Percentiles rank a stretch among this genome's conserved stretches.
phyloP scores from a whole-genome alignment of 2,797 vertebrate genomes.

The Labeo calbasu region DNA sequence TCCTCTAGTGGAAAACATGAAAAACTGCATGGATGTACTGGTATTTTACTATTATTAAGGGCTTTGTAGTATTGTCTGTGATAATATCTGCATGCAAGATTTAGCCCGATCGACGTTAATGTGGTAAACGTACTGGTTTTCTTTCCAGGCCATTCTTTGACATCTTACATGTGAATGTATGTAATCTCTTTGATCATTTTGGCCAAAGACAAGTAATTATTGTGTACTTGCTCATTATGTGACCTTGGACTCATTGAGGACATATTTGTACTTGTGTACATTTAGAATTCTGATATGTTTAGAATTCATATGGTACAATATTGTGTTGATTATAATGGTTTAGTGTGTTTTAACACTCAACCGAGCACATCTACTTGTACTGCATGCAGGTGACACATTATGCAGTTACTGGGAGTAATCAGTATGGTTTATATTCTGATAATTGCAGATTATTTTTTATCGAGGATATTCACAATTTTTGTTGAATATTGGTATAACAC shows the following conservation, averaged over 20 bases:
- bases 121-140: conserved; percentile 22
- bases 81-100: conserved; percentile 55
- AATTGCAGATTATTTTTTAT: conserved; percentile 32
- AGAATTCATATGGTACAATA: conserved; percentile 34
- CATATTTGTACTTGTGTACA: conserved; percentile 46
- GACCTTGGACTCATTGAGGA: conserved; percentile 23
- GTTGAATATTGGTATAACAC: conserved; percentile 39
- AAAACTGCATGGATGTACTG: conserved; percentile 40
- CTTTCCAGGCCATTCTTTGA: conserved; percentile 6
- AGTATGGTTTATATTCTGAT: conserved; percentile 27
- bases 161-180: neutral
- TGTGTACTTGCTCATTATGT: conserved; percentile 20
- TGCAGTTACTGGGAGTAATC: conserved; percentile 32
- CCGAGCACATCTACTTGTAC: conserved; percentile 46
- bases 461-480: conserved; percentile 14
- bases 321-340: conserved; percentile 42
- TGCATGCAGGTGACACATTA: conserved; percentile 49
- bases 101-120: conserved; percentile 29
- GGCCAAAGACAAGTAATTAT: neutral
- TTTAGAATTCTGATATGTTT: conserved; percentile 31
- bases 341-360: conserved; percentile 65
- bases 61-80: conserved; percentile 42
- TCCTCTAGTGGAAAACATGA: conserved; percentile 1
- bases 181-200: conserved; percentile 30
- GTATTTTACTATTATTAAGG: conserved; percentile 39